A percentile compares a stretch with the other conserved stretches of the same genome.
Evolutionary conservation across 2,797 vertebrate genomes (phyloP).

Genomic region (Syngnathus rostellatus): DNA sequence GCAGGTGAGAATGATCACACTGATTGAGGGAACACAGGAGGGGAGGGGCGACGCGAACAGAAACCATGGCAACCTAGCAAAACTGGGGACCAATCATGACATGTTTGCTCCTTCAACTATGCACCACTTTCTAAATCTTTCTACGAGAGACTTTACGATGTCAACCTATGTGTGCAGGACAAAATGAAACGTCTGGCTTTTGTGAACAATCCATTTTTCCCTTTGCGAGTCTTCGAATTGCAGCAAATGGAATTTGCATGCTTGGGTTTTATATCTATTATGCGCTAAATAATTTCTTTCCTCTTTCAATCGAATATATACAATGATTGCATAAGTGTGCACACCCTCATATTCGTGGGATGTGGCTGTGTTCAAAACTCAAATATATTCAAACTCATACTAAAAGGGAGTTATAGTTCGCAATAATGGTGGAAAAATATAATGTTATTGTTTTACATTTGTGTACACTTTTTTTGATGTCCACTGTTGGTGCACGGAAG

Average conservation of each 20-base stretch:
- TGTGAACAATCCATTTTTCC: constrained; percentile 4
- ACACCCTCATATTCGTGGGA: neutral
- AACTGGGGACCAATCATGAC: too few species aligned
- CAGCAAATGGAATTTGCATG: neutral
- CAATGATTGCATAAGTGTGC: neutral
- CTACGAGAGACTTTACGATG: neutral
- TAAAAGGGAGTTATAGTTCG: too few species aligned
- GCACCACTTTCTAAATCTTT: constrained; percentile 2
- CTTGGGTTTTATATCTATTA: neutral
- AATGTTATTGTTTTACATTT: neutral
- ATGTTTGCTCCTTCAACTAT: neutral
- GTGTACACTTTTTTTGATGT: neutral
- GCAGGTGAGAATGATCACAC: too few species aligned
- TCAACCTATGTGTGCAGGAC: constrained; percentile 1
- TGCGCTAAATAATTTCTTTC: neutral
- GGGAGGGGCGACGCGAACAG: too few species aligned
- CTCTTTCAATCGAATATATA: neutral
- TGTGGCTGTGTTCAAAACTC: neutral
- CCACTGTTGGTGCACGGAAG: neutral
- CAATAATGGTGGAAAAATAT: too few species aligned
- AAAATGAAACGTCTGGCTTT: constrained; percentile 1
- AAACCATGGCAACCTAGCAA: too few species aligned
- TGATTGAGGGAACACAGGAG: too few species aligned
- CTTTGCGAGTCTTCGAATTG: neutral
- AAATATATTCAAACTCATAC: too few species aligned